These are phyloP conservation scores for Galerucella pusilla DNA, from an alignment of 2,888 invertebrate genomes.

Conservation along the genomic window DNA sequence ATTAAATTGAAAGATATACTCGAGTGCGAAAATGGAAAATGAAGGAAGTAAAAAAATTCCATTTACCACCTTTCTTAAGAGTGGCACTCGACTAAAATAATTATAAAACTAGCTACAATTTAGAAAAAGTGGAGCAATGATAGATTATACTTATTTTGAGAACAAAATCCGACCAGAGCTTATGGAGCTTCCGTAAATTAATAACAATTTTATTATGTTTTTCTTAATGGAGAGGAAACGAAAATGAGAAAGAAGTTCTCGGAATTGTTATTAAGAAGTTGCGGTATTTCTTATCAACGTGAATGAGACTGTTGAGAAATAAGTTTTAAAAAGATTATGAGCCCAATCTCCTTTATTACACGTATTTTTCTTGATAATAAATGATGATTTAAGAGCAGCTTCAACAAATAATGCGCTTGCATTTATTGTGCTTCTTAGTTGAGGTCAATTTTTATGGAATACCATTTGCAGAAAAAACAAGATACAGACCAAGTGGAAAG, in stretches of 20 bases:
- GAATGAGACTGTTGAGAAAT: neutral
- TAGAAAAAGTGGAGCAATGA: neutral
- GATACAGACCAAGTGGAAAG: too few relatives aligned
- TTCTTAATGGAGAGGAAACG: neutral
- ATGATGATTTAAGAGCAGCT: neutral
- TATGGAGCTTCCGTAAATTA: neutral
- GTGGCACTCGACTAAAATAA: neutral
- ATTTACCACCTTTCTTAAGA: neutral
- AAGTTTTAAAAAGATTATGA: neutral
- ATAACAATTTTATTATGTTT: neutral
- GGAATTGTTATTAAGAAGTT: neutral
- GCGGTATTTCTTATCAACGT: neutral
- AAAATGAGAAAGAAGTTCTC: neutral
- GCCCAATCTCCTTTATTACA: neutral
- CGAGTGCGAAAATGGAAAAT: too few relatives aligned
- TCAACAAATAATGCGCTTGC: neutral
- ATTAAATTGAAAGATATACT: too few relatives aligned
- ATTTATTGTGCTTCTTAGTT: neutral
- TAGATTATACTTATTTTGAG: constrained; percentile 1
- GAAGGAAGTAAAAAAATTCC: too few relatives aligned
- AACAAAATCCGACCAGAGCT: neutral
- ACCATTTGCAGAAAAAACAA: too few relatives aligned
- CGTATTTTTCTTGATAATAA: neutral
- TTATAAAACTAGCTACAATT: constrained; percentile 12
- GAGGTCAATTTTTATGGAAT: too few relatives aligned